Evolutionary conservation across 2,888 invertebrate species (phyloP).

Genomic region (Myopa tessellatipennis): DNA sequence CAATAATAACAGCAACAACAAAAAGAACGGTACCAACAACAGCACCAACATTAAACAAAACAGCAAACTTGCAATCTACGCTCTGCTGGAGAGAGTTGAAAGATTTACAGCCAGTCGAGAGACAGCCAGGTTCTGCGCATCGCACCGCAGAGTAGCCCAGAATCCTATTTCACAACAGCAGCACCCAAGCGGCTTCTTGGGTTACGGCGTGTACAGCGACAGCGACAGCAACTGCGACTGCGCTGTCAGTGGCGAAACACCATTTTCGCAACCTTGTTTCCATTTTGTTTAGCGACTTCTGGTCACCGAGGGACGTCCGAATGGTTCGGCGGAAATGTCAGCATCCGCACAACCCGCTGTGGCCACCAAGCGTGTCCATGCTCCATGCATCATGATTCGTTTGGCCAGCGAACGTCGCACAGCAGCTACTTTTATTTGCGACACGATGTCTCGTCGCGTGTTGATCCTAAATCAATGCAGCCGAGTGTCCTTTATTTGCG

Average conservation of each 20-base stretch:
- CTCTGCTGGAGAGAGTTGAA: constrained; percentile 24
- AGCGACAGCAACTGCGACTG: constrained; percentile 4
- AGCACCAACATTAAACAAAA: background rate
- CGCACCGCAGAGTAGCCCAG: constrained; percentile 18
- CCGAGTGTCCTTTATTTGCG: constrained; percentile 5
- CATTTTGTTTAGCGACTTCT: constrained; percentile 22
- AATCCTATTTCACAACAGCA: background rate
- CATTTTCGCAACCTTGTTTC: constrained; percentile 29
- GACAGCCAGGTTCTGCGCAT: background rate
- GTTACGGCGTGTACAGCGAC: background rate
- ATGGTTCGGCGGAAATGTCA: constrained; percentile 32
- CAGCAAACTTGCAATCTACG: constrained; percentile 6
- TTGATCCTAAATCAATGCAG: constrained; percentile 10
- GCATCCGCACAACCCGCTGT: constrained; percentile 45
- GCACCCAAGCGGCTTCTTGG: constrained; percentile 1
- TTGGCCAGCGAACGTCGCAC: constrained; percentile 26
- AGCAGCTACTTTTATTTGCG: constrained; percentile 37
- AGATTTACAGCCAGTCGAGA: background rate
- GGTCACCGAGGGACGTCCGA: constrained; percentile 32
- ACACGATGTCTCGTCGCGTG: constrained; percentile 42
- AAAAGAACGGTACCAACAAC: constrained; percentile 6
- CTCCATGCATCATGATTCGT: background rate
- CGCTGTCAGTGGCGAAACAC: background rate
- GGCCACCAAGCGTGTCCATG: constrained; percentile 44
- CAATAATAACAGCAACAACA: background rate